A percentile compares a stretch with the other conserved stretches of the same genome.
Evolutionary conservation across 2,888 invertebrate species (phyloP).

Genomic region (Tortrix viridana): DNA sequence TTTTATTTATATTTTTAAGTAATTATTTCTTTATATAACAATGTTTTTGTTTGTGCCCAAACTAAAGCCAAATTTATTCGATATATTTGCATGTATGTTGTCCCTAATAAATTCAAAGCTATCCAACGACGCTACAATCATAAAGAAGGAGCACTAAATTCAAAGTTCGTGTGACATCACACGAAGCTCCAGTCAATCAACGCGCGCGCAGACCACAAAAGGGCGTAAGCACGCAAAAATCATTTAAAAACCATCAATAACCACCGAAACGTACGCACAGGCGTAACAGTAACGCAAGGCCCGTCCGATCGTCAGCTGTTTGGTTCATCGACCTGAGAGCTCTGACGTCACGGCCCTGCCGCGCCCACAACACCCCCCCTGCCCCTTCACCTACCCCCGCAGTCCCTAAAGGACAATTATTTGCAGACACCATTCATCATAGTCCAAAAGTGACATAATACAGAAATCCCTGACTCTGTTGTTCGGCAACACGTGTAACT

Average conservation of each 20-base stretch:
- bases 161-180: too few relatives aligned
- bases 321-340: conserved; percentile 27
- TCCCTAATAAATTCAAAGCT: too few relatives aligned
- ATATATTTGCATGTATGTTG: too few relatives aligned
- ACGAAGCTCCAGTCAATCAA: not conserved
- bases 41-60: too few relatives aligned
- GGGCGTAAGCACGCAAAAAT: too few relatives aligned
- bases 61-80: too few relatives aligned
- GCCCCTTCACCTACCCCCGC: not conserved
- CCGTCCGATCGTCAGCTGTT: conserved; percentile 26
- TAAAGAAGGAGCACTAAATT: too few relatives aligned
- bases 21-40: too few relatives aligned
- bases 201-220: not conserved
- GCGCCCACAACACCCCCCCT: conserved; percentile 18
- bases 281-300: conserved; percentile 6
- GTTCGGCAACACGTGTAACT: conserved; percentile 13
- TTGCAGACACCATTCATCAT: conserved; percentile 32
- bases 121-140: too few relatives aligned
- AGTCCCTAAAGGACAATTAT: conserved; percentile 30
- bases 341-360: conserved; percentile 32
- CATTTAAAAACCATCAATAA: conserved; percentile 9
- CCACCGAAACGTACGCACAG: not conserved
- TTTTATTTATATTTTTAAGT: too few relatives aligned
- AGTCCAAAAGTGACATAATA: conserved; percentile 30
- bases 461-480: conserved; percentile 15